A percentile compares a stretch with the other conserved stretches of the same genome.
Evolutionary conservation across 2,113 vertebrate genomes (phyloP).

Genomic region (Elephas maximus): DNA sequence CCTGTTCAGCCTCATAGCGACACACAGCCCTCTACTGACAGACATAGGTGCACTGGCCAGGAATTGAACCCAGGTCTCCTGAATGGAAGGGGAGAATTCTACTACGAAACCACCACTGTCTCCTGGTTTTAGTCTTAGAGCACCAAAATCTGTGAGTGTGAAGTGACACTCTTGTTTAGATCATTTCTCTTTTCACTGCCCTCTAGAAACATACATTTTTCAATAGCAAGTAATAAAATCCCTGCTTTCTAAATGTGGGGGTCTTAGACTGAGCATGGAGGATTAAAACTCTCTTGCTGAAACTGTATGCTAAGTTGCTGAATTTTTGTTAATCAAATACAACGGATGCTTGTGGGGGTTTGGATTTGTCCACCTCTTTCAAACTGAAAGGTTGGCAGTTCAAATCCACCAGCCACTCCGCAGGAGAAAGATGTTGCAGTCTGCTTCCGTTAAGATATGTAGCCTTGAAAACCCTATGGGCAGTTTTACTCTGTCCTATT

Average conservation of each 20-base stretch:
- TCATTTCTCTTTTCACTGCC: constrained; percentile 1
- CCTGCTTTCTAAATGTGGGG: neutral
- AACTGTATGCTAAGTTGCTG: neutral
- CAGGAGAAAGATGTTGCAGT: no score
- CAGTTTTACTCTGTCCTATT: no score
- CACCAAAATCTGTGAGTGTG: neutral
- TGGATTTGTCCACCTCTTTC: neutral
- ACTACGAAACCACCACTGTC: neutral
- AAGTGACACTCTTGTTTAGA: neutral
- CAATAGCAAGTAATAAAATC: neutral
- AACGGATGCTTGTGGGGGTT: neutral
- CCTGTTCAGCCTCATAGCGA: neutral
- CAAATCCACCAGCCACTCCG: no score
- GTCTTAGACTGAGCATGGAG: neutral
- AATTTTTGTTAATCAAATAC: constrained; percentile 29
- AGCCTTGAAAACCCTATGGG: no score
- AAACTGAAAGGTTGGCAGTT: no score
- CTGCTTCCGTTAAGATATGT: no score
- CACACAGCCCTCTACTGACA: neutral
- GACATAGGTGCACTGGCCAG: neutral
- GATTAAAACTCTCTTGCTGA: neutral
- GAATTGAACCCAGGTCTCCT: neutral
- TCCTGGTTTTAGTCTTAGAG: neutral
- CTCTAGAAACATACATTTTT: neutral
- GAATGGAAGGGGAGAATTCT: neutral